A percentile compares a stretch with the other conserved stretches of the same genome.
These are phyloP conservation scores for Marronus borbonicus DNA, from an alignment of 2,888 invertebrate genomes.

Conservation along the genomic window DNA sequence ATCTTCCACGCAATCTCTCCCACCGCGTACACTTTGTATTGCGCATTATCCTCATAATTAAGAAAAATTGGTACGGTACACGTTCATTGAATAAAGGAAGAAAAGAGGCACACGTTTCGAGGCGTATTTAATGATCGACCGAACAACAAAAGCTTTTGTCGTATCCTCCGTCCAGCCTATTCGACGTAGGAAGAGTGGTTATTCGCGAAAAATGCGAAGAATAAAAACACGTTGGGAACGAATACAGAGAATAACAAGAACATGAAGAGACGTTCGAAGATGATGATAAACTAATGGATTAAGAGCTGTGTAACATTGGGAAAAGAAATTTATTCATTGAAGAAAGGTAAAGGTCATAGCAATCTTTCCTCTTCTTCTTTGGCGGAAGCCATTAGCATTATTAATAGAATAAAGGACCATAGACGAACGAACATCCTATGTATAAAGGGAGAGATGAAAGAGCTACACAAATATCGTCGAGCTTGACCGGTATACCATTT, in stretches of 20 bases:
- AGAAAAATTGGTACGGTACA: slow-evolving; percentile 1
- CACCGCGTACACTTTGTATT: neutral
- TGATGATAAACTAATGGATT: slow-evolving; percentile 37
- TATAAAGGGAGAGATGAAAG: neutral
- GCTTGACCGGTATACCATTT: neutral
- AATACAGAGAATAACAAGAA: neutral
- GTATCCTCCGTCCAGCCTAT: neutral
- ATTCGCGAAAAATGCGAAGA: slow-evolving; percentile 8
- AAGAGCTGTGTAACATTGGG: slow-evolving; percentile 25
- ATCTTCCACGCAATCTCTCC: slow-evolving; percentile 2
- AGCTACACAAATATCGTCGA: slow-evolving; percentile 32
- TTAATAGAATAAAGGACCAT: slow-evolving; percentile 46
- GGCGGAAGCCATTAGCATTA: slow-evolving; percentile 47
- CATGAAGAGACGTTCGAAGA: neutral
- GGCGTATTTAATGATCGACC: neutral
- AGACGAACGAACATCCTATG: neutral
- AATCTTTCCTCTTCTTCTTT: neutral
- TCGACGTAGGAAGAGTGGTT: neutral
- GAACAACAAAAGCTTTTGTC: neutral
- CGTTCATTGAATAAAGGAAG: neutral
- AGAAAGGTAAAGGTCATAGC: slow-evolving; percentile 14
- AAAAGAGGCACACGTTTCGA: slow-evolving; percentile 3
- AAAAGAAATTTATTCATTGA: slow-evolving; percentile 41
- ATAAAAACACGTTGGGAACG: neutral
- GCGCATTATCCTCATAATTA: neutral